These are phyloP conservation scores for Frankliniella fusca DNA, from an alignment of 2,888 invertebrate species.

Conservation along the genomic window DNA sequence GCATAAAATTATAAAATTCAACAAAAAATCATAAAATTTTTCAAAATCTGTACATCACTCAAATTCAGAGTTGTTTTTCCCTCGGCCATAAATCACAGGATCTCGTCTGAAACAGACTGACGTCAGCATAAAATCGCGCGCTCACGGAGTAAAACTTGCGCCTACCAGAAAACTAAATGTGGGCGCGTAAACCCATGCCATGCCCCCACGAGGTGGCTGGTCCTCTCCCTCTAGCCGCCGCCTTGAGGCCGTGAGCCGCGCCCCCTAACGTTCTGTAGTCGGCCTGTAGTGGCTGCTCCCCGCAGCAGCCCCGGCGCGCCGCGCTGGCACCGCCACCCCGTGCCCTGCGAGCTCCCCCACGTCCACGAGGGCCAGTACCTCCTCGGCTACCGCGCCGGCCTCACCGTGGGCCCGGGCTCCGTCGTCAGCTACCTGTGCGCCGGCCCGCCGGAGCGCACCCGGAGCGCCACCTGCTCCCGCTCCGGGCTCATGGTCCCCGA, in stretches of 20 bases:
- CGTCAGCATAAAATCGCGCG: background rate
- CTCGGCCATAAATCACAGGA: background rate
- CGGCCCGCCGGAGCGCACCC: conserved; percentile 36
- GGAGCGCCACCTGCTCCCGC: conserved; percentile 23
- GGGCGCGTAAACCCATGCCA: no score
- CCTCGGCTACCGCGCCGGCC: conserved; percentile 71
- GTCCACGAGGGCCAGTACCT: conserved; percentile 67
- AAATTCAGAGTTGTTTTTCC: no score
- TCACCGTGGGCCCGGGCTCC: conserved; percentile 77
- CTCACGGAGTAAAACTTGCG: background rate
- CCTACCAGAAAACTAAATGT: background rate
- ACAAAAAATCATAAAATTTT: no score
- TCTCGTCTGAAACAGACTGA: background rate
- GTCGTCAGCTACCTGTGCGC: conserved; percentile 67
- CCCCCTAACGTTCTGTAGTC: conserved; percentile 21
- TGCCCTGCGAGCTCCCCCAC: conserved; percentile 64
- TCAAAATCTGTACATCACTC: no score
- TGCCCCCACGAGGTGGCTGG: background rate
- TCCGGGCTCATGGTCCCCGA: background rate
- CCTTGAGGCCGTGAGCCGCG: background rate
- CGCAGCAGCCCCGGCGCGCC: background rate
- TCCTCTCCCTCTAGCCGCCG: background rate
- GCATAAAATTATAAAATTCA: no score
- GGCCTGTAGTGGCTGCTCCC: conserved; percentile 12
- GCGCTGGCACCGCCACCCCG: conserved; percentile 40